phyloP scores from a whole-genome alignment of 2,113 vertebrate species.

The Pygoscelis antarcticus region DNA sequence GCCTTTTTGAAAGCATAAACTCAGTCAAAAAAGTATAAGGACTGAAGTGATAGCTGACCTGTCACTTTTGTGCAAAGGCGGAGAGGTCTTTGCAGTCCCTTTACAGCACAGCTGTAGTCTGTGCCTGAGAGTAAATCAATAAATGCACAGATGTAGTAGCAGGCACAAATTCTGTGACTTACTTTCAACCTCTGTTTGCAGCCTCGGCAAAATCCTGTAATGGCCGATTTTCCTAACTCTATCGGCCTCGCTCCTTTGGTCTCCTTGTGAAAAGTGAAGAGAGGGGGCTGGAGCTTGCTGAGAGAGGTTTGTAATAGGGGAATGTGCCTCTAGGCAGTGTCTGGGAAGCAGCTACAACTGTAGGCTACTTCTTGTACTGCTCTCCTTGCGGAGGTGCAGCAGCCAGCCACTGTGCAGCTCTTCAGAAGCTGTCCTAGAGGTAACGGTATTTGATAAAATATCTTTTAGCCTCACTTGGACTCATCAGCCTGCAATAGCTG shows the following conservation, averaged over 20 bases:
- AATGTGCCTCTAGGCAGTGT: not conserved
- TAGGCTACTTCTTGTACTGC: accelerated
- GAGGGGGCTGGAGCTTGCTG: not conserved
- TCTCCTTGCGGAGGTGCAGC: not conserved
- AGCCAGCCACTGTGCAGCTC: not conserved
- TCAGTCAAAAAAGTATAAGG: not conserved
- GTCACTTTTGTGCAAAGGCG: not conserved
- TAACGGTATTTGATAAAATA: not conserved
- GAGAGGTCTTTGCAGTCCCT: not conserved
- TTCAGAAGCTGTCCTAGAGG: not conserved
- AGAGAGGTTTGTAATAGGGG: not conserved
- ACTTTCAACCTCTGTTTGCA: not conserved
- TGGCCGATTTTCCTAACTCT: not conserved
- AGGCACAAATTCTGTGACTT: not conserved
- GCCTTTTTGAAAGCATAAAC: not conserved
- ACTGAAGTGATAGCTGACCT: not conserved
- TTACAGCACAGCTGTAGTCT: not conserved
- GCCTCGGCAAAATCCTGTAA: not conserved
- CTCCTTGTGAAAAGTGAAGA: not conserved
- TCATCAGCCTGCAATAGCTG: not conserved
- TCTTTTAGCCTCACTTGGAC: not conserved
- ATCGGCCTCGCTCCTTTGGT: not conserved
- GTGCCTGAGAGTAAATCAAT: not conserved
- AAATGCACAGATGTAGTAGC: not conserved
- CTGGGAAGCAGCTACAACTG: not conserved